phyloP scores from a whole-genome alignment of 2,888 invertebrate species.

The Athripsodes cinereus region DNA sequence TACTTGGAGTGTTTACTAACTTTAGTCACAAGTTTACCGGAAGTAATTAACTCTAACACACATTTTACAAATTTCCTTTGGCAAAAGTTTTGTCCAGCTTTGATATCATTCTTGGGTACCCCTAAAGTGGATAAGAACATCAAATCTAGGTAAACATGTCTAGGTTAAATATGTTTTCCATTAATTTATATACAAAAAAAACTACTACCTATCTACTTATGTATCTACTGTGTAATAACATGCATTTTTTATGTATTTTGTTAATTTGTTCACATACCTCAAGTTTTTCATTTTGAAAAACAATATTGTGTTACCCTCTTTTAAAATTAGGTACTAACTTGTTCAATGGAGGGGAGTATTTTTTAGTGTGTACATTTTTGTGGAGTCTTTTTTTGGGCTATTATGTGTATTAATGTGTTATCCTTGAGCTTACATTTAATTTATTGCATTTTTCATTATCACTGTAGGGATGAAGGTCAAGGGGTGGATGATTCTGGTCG shows the following conservation, averaged over 20 bases:
- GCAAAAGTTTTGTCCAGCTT: constrained; percentile 88
- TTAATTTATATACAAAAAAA: not conserved
- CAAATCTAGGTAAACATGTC: constrained; percentile 53
- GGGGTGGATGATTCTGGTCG: constrained; percentile 54
- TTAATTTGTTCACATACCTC: no score
- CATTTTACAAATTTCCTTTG: constrained; percentile 85
- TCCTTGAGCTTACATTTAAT: no score
- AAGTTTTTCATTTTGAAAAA: no score
- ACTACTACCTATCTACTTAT: no score
- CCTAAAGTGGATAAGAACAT: constrained; percentile 79
- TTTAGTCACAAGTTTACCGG: constrained; percentile 74
- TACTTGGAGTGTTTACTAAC: constrained; percentile 83
- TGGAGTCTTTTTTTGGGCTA: no score
- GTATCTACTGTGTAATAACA: no score
- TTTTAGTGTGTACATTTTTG: no score
- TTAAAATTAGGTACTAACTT: no score
- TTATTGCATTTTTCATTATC: constrained; percentile 22
- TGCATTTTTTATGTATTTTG: no score
- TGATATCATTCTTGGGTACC: constrained; percentile 82
- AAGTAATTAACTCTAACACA: constrained; percentile 74
- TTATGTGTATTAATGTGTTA: no score
- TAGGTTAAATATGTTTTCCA: not conserved
- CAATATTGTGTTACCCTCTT: no score
- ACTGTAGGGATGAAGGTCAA: constrained; percentile 45
- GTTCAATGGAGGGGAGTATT: no score